A percentile compares a stretch with the other conserved stretches of the same genome.
These are phyloP conservation scores for Heteromurus nitidus DNA, from an alignment of 2,888 invertebrate species.

Conservation along the genomic window DNA sequence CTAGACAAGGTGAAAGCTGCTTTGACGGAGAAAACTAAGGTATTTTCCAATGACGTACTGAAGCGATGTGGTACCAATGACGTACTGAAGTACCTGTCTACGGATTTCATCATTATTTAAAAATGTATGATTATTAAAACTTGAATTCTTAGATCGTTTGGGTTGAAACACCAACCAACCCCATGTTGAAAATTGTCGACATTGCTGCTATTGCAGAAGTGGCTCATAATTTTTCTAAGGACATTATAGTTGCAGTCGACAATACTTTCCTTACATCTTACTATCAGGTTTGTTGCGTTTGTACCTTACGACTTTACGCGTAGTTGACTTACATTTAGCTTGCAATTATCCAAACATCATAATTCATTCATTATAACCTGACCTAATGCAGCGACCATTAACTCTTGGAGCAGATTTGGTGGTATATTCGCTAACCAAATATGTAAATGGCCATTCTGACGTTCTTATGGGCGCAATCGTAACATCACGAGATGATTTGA, in stretches of 20 bases:
- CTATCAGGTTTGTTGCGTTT: conserved; percentile 76
- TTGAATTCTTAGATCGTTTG: conserved; percentile 77
- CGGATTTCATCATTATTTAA: too few species aligned
- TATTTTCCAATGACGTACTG: too few species aligned
- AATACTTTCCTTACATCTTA: conserved; percentile 80
- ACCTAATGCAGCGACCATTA: conserved; percentile 88
- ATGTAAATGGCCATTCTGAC: conserved; percentile 98
- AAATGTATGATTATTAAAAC: neutral
- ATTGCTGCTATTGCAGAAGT: conserved; percentile 77
- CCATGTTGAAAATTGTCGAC: conserved; percentile 79
- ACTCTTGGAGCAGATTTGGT: conserved; percentile 93
- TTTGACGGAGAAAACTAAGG: conserved; percentile 78
- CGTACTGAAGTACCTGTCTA: too few species aligned
- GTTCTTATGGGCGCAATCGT: conserved; percentile 95
- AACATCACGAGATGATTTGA: conserved; percentile 84
- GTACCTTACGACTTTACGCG: neutral
- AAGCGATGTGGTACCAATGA: too few species aligned
- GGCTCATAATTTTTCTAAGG: conserved; percentile 74
- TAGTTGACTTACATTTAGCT: too few species aligned
- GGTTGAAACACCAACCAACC: conserved; percentile 81
- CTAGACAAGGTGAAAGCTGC: conserved; percentile 76
- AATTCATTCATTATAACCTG: too few species aligned
- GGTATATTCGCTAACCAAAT: conserved; percentile 91
- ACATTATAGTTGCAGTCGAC: conserved; percentile 78
- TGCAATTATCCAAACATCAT: neutral